Conservation (phyloP, 2,888 invertebrate genomes). For the Cerastis leucographa region DNA sequence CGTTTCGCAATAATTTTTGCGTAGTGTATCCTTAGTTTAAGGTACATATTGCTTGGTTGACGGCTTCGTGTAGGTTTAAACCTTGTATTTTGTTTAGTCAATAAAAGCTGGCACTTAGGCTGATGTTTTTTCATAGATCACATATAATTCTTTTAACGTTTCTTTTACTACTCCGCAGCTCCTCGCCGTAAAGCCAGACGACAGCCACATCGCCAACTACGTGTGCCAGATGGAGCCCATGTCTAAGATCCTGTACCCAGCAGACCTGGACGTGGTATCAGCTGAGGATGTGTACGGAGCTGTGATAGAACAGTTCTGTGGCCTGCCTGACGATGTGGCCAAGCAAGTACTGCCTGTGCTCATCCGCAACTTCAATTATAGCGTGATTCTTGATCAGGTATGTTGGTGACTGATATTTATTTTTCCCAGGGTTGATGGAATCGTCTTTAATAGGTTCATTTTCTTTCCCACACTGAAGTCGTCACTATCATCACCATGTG, state of each 20-base stretch:
- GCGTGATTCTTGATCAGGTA: slow-evolving; percentile 78
- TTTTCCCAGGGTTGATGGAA: not conserved
- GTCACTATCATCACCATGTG: not conserved
- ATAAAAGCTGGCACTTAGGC: not conserved
- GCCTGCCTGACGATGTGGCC: slow-evolving; percentile 79
- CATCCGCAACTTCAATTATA: slow-evolving; percentile 84
- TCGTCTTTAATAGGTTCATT: not conserved
- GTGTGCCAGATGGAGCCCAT: slow-evolving; percentile 80
- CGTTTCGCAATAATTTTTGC: too few species aligned
- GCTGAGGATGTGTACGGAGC: slow-evolving; percentile 80
- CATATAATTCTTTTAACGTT: not conserved
- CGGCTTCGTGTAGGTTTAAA: too few species aligned
- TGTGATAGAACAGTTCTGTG: slow-evolving; percentile 87
- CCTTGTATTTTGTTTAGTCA: not conserved
- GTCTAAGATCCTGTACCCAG: slow-evolving; percentile 75
- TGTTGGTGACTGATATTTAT: not conserved
- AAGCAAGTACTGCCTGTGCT: slow-evolving; percentile 83
- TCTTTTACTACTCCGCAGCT: slow-evolving; percentile 69
- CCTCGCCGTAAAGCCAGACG: slow-evolving; percentile 73
- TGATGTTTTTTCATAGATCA: not conserved
- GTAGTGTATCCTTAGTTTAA: too few species aligned
- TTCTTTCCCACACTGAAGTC: not conserved
- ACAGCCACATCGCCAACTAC: slow-evolving; percentile 76
- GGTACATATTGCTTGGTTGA: too few species aligned
- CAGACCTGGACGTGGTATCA: slow-evolving; percentile 74